Evolutionary conservation across 2,113 vertebrate species (phyloP).

Genomic region (Muntiacus muntjak): DNA sequence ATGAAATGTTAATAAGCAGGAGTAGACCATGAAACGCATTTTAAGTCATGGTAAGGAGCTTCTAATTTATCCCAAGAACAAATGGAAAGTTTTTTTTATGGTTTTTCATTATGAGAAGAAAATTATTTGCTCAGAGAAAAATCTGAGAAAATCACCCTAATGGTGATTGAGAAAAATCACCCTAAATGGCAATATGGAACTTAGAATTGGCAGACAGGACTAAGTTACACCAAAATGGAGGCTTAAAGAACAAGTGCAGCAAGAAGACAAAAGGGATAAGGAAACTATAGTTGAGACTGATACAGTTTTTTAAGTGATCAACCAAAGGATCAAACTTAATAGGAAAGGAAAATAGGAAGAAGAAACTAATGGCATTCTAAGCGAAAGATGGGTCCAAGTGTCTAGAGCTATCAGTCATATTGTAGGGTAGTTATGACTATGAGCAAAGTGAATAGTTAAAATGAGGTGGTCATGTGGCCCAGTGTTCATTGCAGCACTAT

Average conservation of each 20-base stretch:
- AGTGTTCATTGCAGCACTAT: background rate
- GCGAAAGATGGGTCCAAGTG: background rate
- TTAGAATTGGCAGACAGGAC: background rate
- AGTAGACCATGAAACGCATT: background rate
- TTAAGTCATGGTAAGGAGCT: background rate
- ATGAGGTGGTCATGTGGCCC: background rate
- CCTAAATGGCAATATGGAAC: background rate
- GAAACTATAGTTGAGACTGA: background rate
- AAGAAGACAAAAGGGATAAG: background rate
- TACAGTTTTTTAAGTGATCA: background rate
- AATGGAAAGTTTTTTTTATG: background rate
- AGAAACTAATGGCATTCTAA: background rate
- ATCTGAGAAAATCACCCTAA: too few species aligned
- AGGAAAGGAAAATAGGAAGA: background rate
- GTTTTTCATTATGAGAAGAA: background rate
- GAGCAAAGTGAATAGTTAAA: background rate
- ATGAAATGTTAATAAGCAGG: background rate
- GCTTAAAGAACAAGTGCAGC: background rate
- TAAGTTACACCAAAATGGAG: background rate
- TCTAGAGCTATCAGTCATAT: background rate
- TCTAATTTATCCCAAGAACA: background rate
- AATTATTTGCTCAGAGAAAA: conserved; percentile 28
- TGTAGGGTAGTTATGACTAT: background rate
- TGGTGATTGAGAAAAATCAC: conserved; percentile 6
- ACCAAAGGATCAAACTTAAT: background rate